These are phyloP conservation scores for Vanessa tameamea DNA, from an alignment of 1,140 invertebrate species.

Conservation along the genomic window DNA sequence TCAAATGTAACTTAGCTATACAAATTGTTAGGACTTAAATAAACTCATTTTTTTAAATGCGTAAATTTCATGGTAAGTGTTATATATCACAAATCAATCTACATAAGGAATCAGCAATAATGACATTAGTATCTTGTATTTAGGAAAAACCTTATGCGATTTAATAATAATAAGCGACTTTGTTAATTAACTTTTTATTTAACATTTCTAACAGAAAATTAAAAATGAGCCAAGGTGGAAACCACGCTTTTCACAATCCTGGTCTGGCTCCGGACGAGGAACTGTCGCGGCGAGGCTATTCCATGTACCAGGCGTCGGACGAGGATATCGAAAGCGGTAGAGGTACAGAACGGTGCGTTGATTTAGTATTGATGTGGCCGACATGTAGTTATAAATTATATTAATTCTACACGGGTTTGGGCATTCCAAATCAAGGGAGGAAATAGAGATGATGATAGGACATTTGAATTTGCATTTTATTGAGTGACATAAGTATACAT, in stretches of 20 bases:
- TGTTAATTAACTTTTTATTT: not conserved
- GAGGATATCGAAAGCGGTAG: slow-evolving; percentile 62
- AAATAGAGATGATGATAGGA: too few species aligned
- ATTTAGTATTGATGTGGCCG: not conserved
- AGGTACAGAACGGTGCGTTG: slow-evolving; percentile 61
- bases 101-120: too few species aligned
- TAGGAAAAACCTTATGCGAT: too few species aligned
- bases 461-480: too few species aligned
- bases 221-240: slow-evolving; percentile 59
- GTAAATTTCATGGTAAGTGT: too few species aligned
- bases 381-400: too few species aligned
- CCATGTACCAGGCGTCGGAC: slow-evolving; percentile 64
- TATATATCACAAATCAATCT: too few species aligned
- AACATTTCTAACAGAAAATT: slow-evolving; percentile 55
- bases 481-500: too few species aligned
- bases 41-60: not conserved
- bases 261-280: slow-evolving; percentile 66
- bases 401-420: too few species aligned
- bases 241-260: slow-evolving; percentile 74
- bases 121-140: too few species aligned
- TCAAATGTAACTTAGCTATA: not conserved
- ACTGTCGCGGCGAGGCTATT: slow-evolving; percentile 67
- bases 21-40: not conserved
- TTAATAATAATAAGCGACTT: too few species aligned
- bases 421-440: too few species aligned